phyloP scores from a whole-genome alignment of 1,140 invertebrate genomes.

The Drosophila leontia region DNA sequence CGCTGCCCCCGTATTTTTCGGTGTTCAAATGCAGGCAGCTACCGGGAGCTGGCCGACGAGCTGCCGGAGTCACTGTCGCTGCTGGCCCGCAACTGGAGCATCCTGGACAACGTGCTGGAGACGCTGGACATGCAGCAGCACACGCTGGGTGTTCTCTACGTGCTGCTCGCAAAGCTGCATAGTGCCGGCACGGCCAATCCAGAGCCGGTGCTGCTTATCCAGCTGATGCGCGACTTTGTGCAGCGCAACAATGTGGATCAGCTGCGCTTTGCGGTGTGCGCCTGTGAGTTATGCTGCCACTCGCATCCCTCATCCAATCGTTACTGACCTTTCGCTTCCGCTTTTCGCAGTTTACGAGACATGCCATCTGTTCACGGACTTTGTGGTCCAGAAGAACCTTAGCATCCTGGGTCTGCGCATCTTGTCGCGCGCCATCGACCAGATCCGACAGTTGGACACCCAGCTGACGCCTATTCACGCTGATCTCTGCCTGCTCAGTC shows the following conservation, averaged over 20 bases:
- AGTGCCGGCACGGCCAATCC: conserved; percentile 84
- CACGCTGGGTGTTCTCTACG: conserved; percentile 93
- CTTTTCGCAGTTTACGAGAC: conserved; percentile 92
- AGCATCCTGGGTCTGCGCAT: conserved; percentile 94
- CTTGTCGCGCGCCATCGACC: conserved; percentile 93
- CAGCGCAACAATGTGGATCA: conserved; percentile 94
- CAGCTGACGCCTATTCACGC: conserved; percentile 97
- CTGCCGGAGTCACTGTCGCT: conserved; percentile 92
- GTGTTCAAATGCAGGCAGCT: conserved; percentile 88
- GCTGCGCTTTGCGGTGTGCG: conserved; percentile 92
- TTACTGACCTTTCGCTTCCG: not conserved
- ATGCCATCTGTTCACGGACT: conserved; percentile 93
- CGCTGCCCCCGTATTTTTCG: not conserved
- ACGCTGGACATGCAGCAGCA: conserved; percentile 95
- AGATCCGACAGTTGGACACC: conserved; percentile 94
- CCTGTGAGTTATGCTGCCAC: conserved; percentile 89
- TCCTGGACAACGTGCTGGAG: conserved; percentile 95
- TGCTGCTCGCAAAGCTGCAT: conserved; percentile 92
- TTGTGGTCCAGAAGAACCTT: conserved; percentile 90
- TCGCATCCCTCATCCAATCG: not conserved
- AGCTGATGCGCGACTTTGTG: conserved; percentile 90
- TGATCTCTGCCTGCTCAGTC: conserved; percentile 96
- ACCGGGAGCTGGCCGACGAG: conserved; percentile 91
- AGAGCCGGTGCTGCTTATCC: conserved; percentile 84
- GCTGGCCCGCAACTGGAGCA: conserved; percentile 92